Evolutionary conservation across 2,888 invertebrate species (phyloP).

Genomic region (Aleiodes testaceus): DNA sequence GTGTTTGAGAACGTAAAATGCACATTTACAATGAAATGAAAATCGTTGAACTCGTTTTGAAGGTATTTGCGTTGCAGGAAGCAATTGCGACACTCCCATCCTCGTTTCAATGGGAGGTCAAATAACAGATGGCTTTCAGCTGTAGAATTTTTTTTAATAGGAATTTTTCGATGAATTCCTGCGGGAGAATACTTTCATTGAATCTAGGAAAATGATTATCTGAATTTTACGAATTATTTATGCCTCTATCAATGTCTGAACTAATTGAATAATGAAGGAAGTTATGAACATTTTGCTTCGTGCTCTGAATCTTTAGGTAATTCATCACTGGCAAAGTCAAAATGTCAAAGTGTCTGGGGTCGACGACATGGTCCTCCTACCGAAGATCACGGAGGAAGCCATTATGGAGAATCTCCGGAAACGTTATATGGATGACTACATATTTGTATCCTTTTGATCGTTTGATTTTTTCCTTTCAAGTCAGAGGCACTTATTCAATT

Average conservation of each 20-base stretch:
- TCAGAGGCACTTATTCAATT: not conserved
- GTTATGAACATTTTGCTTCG: not conserved
- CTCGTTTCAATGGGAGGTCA: constrained; percentile 33
- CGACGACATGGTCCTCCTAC: constrained; percentile 81
- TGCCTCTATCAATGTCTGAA: too few relatives aligned
- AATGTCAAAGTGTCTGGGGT: constrained; percentile 81
- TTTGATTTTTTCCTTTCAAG: not conserved
- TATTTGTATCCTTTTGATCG: constrained; percentile 76
- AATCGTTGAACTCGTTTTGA: constrained; percentile 12
- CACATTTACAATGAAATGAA: constrained; percentile 24
- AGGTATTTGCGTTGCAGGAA: constrained; percentile 31
- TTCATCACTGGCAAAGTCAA: constrained; percentile 82
- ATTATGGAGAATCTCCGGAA: constrained; percentile 81
- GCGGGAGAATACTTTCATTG: too few relatives aligned
- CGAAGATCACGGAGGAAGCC: constrained; percentile 77
- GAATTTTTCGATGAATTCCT: too few relatives aligned
- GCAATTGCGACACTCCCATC: constrained; percentile 38
- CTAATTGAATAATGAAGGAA: not conserved
- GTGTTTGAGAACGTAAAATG: constrained; percentile 11
- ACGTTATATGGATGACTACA: constrained; percentile 79
- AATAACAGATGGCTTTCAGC: constrained; percentile 11
- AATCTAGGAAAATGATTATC: too few relatives aligned
- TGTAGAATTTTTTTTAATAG: too few relatives aligned
- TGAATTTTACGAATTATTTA: too few relatives aligned
- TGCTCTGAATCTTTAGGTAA: constrained; percentile 65